Conservation (phyloP, 1,140 invertebrate genomes). For the Augochlora pura region DNA sequence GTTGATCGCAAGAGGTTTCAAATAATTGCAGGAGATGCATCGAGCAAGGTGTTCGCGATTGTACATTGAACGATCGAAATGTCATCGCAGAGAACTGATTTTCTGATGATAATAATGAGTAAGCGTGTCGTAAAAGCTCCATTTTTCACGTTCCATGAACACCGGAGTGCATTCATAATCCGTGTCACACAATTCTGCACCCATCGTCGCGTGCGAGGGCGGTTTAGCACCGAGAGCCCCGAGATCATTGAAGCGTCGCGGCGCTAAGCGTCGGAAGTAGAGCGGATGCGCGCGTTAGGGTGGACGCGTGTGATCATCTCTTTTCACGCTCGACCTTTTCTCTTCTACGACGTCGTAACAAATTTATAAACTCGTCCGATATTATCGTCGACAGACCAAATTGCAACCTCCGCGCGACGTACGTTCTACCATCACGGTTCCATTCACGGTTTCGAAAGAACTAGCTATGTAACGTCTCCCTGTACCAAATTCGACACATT, state of each 20-base stretch:
- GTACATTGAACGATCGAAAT: neutral
- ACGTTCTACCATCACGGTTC: neutral
- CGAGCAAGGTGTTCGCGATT: too few species aligned
- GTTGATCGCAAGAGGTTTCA: too few species aligned
- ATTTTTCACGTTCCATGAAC: constrained; percentile 47
- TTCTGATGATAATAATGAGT: neutral
- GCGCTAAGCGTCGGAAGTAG: constrained; percentile 79
- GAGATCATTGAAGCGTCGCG: constrained; percentile 74
- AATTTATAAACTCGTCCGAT: constrained; percentile 46
- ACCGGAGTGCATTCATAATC: constrained; percentile 56
- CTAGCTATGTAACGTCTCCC: neutral
- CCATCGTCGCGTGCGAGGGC: constrained; percentile 62
- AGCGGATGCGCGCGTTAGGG: constrained; percentile 70
- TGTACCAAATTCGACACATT: neutral
- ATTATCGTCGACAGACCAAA: constrained; percentile 29
- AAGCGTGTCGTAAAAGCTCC: constrained; percentile 44
- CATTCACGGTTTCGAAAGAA: neutral
- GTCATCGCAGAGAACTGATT: neutral
- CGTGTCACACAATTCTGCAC: constrained; percentile 40
- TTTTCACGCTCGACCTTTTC: constrained; percentile 65
- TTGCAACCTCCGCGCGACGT: neutral
- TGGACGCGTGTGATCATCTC: constrained; percentile 35
- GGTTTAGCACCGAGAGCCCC: constrained; percentile 61
- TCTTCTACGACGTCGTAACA: constrained; percentile 15
- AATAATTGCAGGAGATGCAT: too few species aligned